Evolutionary conservation across 2,797 vertebrate species (phyloP).

Genomic region (Monodelphis domestica): DNA sequence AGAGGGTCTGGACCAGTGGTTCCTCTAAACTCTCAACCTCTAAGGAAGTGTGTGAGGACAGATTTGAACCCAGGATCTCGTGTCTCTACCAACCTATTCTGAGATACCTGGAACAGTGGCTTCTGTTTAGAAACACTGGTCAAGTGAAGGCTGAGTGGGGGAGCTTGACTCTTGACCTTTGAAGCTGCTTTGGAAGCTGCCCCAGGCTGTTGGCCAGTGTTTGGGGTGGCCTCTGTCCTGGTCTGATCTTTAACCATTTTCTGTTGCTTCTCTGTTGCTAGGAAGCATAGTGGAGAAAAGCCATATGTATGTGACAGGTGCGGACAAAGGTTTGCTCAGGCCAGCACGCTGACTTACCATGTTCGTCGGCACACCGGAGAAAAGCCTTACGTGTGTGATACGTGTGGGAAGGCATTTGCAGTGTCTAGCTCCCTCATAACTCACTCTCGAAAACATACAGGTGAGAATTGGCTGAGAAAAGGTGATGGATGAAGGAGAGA

Average conservation of each 20-base stretch:
- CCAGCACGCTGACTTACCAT: conserved; percentile 97
- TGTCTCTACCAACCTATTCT: conserved; percentile 50
- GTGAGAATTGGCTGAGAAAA: conserved; percentile 77
- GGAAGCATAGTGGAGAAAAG: conserved; percentile 97
- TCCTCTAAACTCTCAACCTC: no score
- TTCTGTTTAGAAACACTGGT: conserved; percentile 21
- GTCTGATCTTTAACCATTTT: conserved; percentile 6
- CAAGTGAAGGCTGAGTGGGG: conserved; percentile 47
- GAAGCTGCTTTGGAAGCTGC: conserved; percentile 42
- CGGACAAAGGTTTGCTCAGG: conserved; percentile 96
- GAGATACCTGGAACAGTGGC: conserved; percentile 12
- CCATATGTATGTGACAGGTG: conserved; percentile 97
- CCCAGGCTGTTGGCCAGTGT: conserved; percentile 32
- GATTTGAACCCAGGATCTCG: no score
- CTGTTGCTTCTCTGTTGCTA: conserved; percentile 70
- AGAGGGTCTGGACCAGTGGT: no score
- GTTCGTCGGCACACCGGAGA: conserved; percentile 97
- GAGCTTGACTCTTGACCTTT: not conserved
- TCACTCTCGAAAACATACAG: conserved; percentile 96
- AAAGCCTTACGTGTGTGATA: conserved; percentile 98
- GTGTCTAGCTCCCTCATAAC: conserved; percentile 98
- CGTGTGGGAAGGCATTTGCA: conserved; percentile 97
- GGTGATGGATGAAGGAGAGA: not conserved
- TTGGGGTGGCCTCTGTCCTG: not conserved
- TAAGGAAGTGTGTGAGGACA: no score